These are phyloP conservation scores for Drosophila sordidapex DNA, from an alignment of 2,888 invertebrate species.

Conservation along the genomic window DNA sequence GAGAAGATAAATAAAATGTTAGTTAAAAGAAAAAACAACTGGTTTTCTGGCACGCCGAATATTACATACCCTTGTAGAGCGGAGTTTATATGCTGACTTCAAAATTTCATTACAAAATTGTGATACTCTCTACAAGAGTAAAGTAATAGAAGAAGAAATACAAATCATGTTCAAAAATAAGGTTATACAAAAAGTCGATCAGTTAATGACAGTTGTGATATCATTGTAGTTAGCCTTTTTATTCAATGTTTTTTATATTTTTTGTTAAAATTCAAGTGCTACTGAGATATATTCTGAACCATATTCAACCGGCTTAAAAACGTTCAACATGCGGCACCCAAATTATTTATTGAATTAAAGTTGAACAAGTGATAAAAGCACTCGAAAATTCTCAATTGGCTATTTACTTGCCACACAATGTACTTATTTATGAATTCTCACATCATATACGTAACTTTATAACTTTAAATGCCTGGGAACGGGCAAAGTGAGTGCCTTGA, in stretches of 20 bases:
- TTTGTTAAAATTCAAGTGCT: no score
- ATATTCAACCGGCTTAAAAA: not conserved
- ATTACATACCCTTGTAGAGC: not conserved
- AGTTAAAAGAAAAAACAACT: not conserved
- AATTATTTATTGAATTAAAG: not conserved
- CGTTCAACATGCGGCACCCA: not conserved
- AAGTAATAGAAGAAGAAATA: not conserved
- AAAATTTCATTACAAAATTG: no score
- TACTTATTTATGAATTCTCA: not conserved
- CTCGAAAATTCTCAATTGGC: slow-evolving; percentile 11
- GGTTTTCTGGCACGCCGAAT: not conserved
- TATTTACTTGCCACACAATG: not conserved
- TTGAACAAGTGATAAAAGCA: slow-evolving; percentile 1
- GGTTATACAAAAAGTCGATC: not conserved
- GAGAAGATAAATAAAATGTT: not conserved
- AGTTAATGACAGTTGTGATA: not conserved
- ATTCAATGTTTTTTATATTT: not conserved
- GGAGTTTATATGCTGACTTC: not conserved
- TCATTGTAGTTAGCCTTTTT: not conserved
- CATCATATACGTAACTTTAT: not conserved
- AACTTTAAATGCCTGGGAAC: slow-evolving; percentile 22
- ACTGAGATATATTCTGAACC: not conserved
- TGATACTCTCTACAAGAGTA: no score
- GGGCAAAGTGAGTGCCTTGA: slow-evolving; percentile 1
- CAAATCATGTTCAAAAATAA: no score